These are phyloP conservation scores for Brassicogethes aeneus DNA, from an alignment of 2,888 invertebrate genomes.

Conservation along the genomic window DNA sequence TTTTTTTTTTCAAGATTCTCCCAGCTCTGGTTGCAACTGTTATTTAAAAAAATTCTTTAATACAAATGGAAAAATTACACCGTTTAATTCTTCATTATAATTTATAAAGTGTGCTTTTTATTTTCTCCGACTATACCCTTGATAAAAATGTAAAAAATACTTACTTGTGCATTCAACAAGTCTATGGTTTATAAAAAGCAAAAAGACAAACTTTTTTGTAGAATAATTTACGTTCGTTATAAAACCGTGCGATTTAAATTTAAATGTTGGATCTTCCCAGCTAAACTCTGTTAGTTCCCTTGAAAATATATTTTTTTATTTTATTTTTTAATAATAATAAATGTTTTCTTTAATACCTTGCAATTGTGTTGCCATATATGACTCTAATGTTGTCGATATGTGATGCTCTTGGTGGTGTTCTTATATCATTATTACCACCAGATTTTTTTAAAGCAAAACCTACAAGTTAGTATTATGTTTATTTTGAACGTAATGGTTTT, in stretches of 20 bases:
- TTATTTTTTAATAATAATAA: background rate
- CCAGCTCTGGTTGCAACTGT: no score
- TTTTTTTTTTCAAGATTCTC: no score
- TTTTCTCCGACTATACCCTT: no score
- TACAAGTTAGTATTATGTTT: no score
- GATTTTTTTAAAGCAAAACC: slow-evolving; percentile 45
- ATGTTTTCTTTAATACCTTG: slow-evolving; percentile 39
- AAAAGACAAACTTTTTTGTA: slow-evolving; percentile 70
- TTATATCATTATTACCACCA: slow-evolving; percentile 53
- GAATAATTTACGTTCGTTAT: slow-evolving; percentile 90
- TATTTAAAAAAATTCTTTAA: no score
- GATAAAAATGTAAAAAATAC: no score
- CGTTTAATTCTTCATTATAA: no score
- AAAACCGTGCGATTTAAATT: slow-evolving; percentile 61
- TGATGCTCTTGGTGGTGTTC: slow-evolving; percentile 67
- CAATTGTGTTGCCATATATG: slow-evolving; percentile 72
- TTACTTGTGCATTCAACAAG: slow-evolving; percentile 76
- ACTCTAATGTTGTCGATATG: slow-evolving; percentile 71
- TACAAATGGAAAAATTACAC: no score
- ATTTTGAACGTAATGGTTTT: no score
- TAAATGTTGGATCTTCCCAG: slow-evolving; percentile 55
- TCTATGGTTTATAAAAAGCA: slow-evolving; percentile 92
- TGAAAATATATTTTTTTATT: no score
- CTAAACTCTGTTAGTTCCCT: slow-evolving; percentile 73
- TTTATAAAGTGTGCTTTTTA: no score